Conservation (phyloP, 2,888 invertebrate genomes). For the Argynnis bischoffii region DNA sequence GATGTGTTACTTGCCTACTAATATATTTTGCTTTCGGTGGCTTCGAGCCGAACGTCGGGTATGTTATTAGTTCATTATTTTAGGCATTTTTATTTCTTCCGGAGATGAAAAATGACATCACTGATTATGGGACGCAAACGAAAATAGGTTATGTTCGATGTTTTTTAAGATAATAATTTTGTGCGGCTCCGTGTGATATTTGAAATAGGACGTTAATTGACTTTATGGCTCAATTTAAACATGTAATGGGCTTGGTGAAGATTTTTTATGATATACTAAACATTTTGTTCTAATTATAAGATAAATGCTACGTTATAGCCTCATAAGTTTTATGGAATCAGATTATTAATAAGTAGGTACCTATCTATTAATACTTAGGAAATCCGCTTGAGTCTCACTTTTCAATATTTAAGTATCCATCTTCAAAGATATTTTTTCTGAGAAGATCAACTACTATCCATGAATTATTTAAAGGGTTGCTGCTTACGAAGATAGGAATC, state of each 20-base stretch:
- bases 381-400: constrained; percentile 6
- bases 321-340: constrained; percentile 14
- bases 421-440: constrained; percentile 21
- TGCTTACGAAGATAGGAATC: constrained; percentile 20
- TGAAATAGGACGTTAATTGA: constrained; percentile 50
- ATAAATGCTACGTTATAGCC: constrained; percentile 23
- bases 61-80: constrained; percentile 77
- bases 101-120: constrained; percentile 68
- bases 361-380: constrained; percentile 4
- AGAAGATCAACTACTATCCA: constrained; percentile 26
- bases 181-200: constrained; percentile 51
- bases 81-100: constrained; percentile 75
- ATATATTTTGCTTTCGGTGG: constrained; percentile 75
- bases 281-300: constrained; percentile 34
- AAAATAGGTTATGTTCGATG: constrained; percentile 50
- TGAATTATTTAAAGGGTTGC: constrained; percentile 34
- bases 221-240: constrained; percentile 52
- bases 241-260: constrained; percentile 41
- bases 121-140: constrained; percentile 56
- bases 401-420: constrained; percentile 18
- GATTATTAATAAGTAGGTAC: constrained; percentile 5
- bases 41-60: constrained; percentile 52
- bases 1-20: constrained; percentile 79
- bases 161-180: constrained; percentile 49
- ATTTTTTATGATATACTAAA: constrained; percentile 37